These are phyloP conservation scores for Pyxicephalus adspersus DNA, from an alignment of 2,113 vertebrate species.

Conservation along the genomic window DNA sequence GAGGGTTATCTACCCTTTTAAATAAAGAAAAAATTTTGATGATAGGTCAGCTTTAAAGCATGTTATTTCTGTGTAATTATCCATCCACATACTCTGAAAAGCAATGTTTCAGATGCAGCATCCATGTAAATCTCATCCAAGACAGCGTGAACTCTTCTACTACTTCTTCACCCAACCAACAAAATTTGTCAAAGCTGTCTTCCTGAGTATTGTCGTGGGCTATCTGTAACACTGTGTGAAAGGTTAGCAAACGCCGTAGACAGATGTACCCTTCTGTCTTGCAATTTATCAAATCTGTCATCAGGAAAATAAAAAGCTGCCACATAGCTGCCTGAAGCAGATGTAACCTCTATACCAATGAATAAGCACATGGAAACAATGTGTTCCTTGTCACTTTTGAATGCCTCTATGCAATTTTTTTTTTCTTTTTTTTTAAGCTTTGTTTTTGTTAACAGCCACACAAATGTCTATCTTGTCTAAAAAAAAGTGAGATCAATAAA, in stretches of 20 bases:
- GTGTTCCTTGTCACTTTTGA: background rate
- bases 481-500: too few species aligned
- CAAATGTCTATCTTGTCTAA: too few species aligned
- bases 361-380: slow-evolving; percentile 31
- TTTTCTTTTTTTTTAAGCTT: too few species aligned
- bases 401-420: too few species aligned
- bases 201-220: background rate
- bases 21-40: too few species aligned
- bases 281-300: background rate
- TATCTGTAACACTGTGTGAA: slow-evolving; percentile 51
- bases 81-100: slow-evolving; percentile 15
- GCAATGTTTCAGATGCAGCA: background rate
- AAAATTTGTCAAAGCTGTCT: slow-evolving; percentile 11
- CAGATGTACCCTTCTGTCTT: slow-evolving; percentile 1
- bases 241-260: slow-evolving; percentile 43
- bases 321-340: slow-evolving; percentile 43
- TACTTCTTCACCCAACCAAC: background rate
- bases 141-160: background rate
- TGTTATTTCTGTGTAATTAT: slow-evolving; percentile 16
- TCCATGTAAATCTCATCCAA: background rate
- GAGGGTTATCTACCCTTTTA: too few species aligned
- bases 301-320: slow-evolving; percentile 40
- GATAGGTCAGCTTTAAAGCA: slow-evolving; percentile 9
- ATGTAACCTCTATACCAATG: slow-evolving; percentile 22
- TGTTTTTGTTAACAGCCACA: too few species aligned